These are phyloP conservation scores for Stegodyphus dumicola DNA, from an alignment of 1,140 invertebrate genomes.

Conservation along the genomic window DNA sequence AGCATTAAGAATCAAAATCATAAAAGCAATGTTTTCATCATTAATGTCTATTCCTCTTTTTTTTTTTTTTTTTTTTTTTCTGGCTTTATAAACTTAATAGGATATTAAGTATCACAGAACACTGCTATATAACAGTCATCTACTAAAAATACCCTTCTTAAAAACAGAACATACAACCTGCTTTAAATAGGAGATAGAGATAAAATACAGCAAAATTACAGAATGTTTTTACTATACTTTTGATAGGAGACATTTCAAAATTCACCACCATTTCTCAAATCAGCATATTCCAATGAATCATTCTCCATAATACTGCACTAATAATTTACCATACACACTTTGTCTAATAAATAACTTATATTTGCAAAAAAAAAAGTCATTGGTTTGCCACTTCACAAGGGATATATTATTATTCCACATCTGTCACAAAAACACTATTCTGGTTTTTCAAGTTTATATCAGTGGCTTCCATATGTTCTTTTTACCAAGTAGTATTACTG, in stretches of 20 bases:
- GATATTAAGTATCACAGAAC: conserved; percentile 59
- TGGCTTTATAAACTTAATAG: conserved; percentile 56
- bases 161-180: conserved; percentile 57
- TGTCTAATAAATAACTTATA: not conserved
- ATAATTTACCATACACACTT: too few species aligned
- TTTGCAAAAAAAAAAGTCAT: not conserved
- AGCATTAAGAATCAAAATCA: too few species aligned
- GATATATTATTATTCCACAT: conserved; percentile 4
- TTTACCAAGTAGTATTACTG: too few species aligned
- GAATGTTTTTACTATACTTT: too few species aligned
- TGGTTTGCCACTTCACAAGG: not conserved
- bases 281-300: too few species aligned
- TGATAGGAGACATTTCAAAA: too few species aligned
- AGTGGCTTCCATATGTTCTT: too few species aligned
- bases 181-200: conserved; percentile 27
- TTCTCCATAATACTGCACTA: too few species aligned
- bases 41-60: too few species aligned
- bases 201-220: not conserved
- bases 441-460: not conserved
- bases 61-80: not conserved
- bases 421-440: conserved; percentile 15
- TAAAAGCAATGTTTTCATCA: too few species aligned
- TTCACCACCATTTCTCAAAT: too few species aligned
- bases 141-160: conserved; percentile 42
- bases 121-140: conserved; percentile 50